Percentiles rank a stretch among this genome's conserved stretches.
Conservation (phyloP, 2,797 vertebrate species). For the Margarornis squamiger region DNA sequence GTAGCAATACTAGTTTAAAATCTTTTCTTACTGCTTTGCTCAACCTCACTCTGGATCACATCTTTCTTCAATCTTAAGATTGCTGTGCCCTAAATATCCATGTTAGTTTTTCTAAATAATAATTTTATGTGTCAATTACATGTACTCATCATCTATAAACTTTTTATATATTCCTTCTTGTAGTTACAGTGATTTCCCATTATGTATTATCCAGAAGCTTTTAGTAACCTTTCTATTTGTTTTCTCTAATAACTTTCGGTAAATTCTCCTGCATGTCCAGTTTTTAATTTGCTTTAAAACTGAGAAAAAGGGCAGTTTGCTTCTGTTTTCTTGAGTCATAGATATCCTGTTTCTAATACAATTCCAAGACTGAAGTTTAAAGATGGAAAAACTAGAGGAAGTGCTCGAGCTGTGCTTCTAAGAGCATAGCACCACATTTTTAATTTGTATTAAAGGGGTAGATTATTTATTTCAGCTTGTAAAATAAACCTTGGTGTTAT, state of each 20-base stretch:
- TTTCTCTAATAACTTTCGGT: neutral
- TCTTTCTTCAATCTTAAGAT: constrained; percentile 20
- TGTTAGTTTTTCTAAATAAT: constrained; percentile 16
- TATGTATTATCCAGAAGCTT: neutral
- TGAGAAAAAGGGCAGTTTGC: neutral
- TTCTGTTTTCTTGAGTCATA: neutral
- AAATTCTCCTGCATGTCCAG: neutral
- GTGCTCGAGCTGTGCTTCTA: neutral
- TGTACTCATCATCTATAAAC: neutral
- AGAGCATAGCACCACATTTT: neutral
- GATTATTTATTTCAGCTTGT: neutral
- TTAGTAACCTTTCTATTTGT: neutral
- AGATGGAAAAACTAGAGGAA: neutral
- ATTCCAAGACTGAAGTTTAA: neutral
- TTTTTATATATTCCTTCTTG: neutral
- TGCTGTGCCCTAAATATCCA: neutral
- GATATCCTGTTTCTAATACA: neutral
- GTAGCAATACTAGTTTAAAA: neutral
- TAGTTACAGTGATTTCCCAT: constrained; percentile 12
- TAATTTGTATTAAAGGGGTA: neutral
- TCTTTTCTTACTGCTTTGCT: constrained; percentile 37
- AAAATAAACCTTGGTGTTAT: constrained; percentile 1
- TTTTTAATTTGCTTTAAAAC: neutral
- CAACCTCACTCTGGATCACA: neutral
- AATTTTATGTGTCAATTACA: neutral